A percentile compares a stretch with the other conserved stretches of the same genome.
Conservation (phyloP, 2,888 invertebrate species). For the Lacanobia wlatinum region DNA sequence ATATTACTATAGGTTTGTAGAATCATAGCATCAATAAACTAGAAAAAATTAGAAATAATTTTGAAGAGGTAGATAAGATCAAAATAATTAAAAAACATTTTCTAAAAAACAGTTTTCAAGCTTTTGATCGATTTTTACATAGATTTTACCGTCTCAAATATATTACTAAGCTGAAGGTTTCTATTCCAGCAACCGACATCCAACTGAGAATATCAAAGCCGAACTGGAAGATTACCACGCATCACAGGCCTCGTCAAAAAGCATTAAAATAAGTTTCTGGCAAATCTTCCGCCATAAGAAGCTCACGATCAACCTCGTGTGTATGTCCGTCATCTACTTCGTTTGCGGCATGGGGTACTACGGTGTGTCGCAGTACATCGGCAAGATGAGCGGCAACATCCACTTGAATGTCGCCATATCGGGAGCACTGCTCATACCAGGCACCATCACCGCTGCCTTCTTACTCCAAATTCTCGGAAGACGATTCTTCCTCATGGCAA, state of each 20-base stretch:
- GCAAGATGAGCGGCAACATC: constrained; percentile 93
- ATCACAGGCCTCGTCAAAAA: constrained; percentile 42
- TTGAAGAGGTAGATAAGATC: too few species aligned
- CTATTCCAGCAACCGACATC: constrained; percentile 74
- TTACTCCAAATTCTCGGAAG: constrained; percentile 91
- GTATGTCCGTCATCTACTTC: constrained; percentile 93
- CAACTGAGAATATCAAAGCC: constrained; percentile 71
- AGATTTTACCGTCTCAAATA: too few species aligned
- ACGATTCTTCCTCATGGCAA: constrained; percentile 90
- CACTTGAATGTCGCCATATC: constrained; percentile 95
- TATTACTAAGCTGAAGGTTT: not conserved
- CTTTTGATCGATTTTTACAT: too few species aligned
- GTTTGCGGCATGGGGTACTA: constrained; percentile 96
- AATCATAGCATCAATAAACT: too few species aligned
- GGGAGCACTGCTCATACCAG: constrained; percentile 92
- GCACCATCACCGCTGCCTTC: constrained; percentile 90
- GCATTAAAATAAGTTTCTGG: constrained; percentile 74
- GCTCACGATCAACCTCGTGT: constrained; percentile 91
- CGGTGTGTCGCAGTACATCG: constrained; percentile 95
- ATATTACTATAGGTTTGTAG: too few species aligned
- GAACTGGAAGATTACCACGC: constrained; percentile 75
- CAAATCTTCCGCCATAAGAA: constrained; percentile 83
- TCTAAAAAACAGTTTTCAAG: too few species aligned
- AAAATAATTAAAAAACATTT: too few species aligned
- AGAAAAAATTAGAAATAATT: too few species aligned